Evolutionary conservation across 2,113 vertebrate genomes (phyloP).

Genomic region (Camelus bactrianus): DNA sequence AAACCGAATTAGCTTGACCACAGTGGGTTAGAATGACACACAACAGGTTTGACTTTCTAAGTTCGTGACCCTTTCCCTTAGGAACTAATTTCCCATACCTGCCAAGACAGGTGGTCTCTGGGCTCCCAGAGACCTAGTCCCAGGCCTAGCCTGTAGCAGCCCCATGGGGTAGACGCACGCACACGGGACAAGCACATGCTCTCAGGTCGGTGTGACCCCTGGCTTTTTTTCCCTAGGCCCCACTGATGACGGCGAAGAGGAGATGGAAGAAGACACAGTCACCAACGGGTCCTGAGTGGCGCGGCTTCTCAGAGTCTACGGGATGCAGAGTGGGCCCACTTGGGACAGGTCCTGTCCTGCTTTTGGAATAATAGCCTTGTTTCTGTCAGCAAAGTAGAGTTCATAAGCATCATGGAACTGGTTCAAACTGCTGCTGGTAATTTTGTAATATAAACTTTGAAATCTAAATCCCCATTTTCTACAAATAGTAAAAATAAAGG

Average conservation of each 20-base stretch:
- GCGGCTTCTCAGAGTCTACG: accelerated
- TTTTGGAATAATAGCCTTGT: neutral
- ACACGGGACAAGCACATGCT: accelerated
- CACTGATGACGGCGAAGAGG: slow-evolving; percentile 86
- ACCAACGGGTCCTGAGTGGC: slow-evolving; percentile 91
- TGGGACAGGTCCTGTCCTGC: slow-evolving; percentile 9
- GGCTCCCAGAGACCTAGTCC: too few species aligned
- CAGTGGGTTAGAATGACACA: neutral
- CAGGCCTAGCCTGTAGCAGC: too few species aligned
- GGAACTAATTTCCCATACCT: neutral
- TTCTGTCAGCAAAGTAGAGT: neutral
- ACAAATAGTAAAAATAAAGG: slow-evolving; percentile 42
- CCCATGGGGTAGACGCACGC: neutral
- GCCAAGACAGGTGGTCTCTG: neutral
- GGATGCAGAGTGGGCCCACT: neutral
- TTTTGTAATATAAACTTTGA: slow-evolving; percentile 74
- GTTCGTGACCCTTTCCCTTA: neutral
- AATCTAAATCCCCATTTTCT: slow-evolving; percentile 81
- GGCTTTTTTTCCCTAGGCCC: slow-evolving; percentile 82
- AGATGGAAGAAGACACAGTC: slow-evolving; percentile 92
- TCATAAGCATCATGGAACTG: neutral
- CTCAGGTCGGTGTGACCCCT: neutral
- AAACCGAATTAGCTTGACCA: neutral
- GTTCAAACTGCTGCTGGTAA: slow-evolving; percentile 53
- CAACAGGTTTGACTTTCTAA: neutral